Conservation (phyloP, 2,113 vertebrate genomes). For the Octodon degus region DNA sequence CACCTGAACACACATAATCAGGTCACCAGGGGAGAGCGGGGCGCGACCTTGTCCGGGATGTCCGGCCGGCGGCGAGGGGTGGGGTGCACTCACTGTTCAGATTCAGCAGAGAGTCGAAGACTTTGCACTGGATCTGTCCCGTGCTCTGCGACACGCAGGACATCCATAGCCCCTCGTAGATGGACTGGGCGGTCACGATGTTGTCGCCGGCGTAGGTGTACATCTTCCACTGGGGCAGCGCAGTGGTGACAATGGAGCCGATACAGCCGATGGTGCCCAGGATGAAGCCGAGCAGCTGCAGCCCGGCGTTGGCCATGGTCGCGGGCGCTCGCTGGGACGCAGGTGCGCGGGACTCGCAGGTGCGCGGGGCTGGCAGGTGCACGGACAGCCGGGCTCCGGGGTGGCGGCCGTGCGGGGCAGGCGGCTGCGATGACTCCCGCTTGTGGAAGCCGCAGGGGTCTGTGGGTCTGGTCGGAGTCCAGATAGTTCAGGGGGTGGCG, state of each 20-base stretch:
- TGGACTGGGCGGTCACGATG: slow-evolving; percentile 92
- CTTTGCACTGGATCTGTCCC: slow-evolving; percentile 90
- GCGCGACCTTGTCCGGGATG: not conserved
- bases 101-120: slow-evolving; percentile 90
- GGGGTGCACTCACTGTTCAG: slow-evolving; percentile 88
- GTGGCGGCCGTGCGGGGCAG: not conserved
- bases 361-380: slow-evolving; percentile 8
- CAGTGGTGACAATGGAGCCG: slow-evolving; percentile 88
- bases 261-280: slow-evolving; percentile 90
- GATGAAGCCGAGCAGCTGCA: slow-evolving; percentile 92
- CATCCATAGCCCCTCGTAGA: slow-evolving; percentile 95
- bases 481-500: not conserved
- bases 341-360: not conserved
- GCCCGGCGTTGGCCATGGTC: slow-evolving; percentile 91
- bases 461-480: not conserved
- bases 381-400: not conserved
- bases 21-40: not conserved
- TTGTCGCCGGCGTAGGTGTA: slow-evolving; percentile 91
- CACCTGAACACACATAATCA: not conserved
- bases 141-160: slow-evolving; percentile 92
- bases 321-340: not conserved
- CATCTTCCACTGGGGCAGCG: slow-evolving; percentile 94
- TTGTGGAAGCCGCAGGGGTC: not conserved
- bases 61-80: rapidly evolving
- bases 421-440: rapidly evolving